phyloP scores from a whole-genome alignment of 2,113 vertebrate species.

The Cavia aperea region DNA sequence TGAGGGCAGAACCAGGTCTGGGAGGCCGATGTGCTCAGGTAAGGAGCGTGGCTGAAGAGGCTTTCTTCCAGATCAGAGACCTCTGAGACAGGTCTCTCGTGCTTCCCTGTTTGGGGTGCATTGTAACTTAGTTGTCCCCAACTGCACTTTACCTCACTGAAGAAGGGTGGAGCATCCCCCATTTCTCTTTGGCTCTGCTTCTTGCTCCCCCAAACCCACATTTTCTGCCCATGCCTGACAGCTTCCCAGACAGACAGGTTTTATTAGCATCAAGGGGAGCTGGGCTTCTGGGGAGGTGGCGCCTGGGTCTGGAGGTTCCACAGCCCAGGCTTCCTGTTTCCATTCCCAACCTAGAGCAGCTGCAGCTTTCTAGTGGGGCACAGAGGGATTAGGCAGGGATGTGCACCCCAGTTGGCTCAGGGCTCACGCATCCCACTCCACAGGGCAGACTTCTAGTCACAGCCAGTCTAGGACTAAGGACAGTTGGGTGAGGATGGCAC shows the following conservation, averaged over 20 bases:
- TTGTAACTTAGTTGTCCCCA: background rate
- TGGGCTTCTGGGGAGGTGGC: background rate
- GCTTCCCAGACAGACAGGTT: background rate
- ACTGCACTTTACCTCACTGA: background rate
- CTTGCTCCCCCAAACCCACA: background rate
- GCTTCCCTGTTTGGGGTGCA: background rate
- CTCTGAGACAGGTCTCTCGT: background rate
- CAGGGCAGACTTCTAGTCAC: background rate
- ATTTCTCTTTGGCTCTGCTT: background rate
- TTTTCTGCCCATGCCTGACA: too few species aligned
- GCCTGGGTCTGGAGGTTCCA: background rate
- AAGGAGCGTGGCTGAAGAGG: background rate
- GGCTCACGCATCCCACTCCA: background rate
- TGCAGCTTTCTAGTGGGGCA: background rate
- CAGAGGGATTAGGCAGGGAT: constrained; percentile 11
- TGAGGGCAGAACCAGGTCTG: background rate
- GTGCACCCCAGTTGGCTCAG: background rate
- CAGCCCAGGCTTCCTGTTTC: constrained; percentile 37
- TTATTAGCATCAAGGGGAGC: constrained; percentile 11
- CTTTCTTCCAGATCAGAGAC: background rate
- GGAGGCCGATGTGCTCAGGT: too few species aligned
- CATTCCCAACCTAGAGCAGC: background rate
- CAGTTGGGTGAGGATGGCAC: background rate
- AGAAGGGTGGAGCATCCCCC: background rate
- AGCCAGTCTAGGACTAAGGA: background rate